Percentiles rank a stretch among this genome's conserved stretches.
Conservation (phyloP, 1,140 invertebrate species). For the Calycopis cecrops region DNA sequence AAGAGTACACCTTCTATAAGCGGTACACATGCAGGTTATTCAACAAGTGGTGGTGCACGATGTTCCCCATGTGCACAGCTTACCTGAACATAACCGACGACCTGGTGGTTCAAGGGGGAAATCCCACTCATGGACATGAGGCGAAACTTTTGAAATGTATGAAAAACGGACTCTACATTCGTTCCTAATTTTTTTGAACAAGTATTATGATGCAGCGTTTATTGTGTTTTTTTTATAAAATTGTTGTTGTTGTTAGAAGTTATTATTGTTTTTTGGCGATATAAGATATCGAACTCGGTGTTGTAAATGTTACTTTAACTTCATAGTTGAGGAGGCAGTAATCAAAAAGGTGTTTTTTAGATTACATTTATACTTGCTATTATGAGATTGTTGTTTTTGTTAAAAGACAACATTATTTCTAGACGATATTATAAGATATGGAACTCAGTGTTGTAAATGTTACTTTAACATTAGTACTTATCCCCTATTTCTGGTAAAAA, state of each 20-base stretch:
- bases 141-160: slow-evolving; percentile 13
- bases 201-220: background rate
- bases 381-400: too few species aligned
- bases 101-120: slow-evolving; percentile 12
- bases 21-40: slow-evolving; percentile 36
- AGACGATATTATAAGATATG: too few species aligned
- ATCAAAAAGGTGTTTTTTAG: too few species aligned
- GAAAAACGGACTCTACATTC: background rate
- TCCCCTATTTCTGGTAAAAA: too few species aligned
- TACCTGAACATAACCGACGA: slow-evolving; percentile 25
- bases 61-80: slow-evolving; percentile 39
- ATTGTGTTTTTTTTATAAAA: background rate
- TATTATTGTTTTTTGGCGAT: too few species aligned
- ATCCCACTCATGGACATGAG: slow-evolving; percentile 21
- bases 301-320: too few species aligned
- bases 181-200: background rate
- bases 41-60: slow-evolving; percentile 46
- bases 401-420: too few species aligned
- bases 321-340: too few species aligned
- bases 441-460: too few species aligned
- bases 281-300: too few species aligned
- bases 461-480: too few species aligned
- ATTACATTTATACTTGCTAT: too few species aligned
- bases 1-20: slow-evolving; percentile 46
- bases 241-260: background rate